phyloP scores from a whole-genome alignment of 2,113 vertebrate species.

The Macaca fascicularis region T2T-MFA8v1.1 NC_088375.1:76181501-76182000 shows the following conservation, averaged over 20 bases:
- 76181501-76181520: conserved; percentile 37
- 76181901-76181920: background rate
- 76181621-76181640: conserved; percentile 81
- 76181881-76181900: background rate
- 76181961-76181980: background rate
- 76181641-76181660: conserved; percentile 73
- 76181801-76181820: conserved; percentile 2
- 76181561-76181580: conserved; percentile 42
- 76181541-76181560: conserved; percentile 49
- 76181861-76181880: background rate
- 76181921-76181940: background rate
- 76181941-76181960: rapidly evolving
- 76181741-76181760: conserved; percentile 61
- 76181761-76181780: conserved; percentile 68
- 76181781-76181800: conserved; percentile 34
- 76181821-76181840: background rate
- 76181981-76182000: background rate
- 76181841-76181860: background rate
- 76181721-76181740: conserved; percentile 15
- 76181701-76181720: conserved; percentile 64
- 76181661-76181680: conserved; percentile 65
- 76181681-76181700: conserved; percentile 73
- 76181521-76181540: conserved; percentile 41
- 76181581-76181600: conserved; percentile 37
- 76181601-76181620: conserved; percentile 76